Percentiles rank a stretch among this genome's conserved stretches.
Evolutionary conservation across 1,140 invertebrate species (phyloP).

Genomic region (Belonocnema kinseyi): DNA sequence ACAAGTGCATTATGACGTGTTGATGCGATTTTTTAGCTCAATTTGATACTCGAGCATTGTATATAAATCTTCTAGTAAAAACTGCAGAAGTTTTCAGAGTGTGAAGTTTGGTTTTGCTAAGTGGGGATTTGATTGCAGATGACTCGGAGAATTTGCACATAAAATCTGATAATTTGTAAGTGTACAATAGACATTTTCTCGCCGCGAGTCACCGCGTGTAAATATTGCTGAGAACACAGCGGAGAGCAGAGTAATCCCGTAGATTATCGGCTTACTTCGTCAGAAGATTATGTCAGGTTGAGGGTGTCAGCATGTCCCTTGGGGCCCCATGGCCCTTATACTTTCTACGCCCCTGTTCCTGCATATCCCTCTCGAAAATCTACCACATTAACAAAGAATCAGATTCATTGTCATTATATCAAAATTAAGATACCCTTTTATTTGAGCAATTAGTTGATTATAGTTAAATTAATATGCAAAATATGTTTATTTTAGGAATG

Average conservation of each 20-base stretch:
- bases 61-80: too few relatives aligned
- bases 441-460: too few relatives aligned
- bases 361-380: constrained; percentile 34
- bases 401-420: background rate
- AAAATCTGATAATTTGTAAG: constrained; percentile 22
- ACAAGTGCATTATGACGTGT: too few relatives aligned
- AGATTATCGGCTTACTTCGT: constrained; percentile 75
- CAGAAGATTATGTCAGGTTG: constrained; percentile 75
- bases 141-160: constrained; percentile 4
- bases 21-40: too few relatives aligned
- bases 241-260: constrained; percentile 71
- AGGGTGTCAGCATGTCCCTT: constrained; percentile 71
- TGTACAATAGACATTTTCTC: constrained; percentile 46
- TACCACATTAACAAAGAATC: background rate
- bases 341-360: constrained; percentile 41
- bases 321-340: constrained; percentile 55
- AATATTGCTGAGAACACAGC: constrained; percentile 62
- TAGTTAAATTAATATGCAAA: too few relatives aligned
- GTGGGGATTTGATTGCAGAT: background rate
- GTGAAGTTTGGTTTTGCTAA: background rate
- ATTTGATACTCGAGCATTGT: too few relatives aligned
- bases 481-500: too few relatives aligned
- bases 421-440: too few relatives aligned
- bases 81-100: background rate
- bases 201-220: constrained; percentile 62